Base-by-base conservation (phyloP, 2,888 invertebrate genomes). In the Metalampra italica region DNA sequence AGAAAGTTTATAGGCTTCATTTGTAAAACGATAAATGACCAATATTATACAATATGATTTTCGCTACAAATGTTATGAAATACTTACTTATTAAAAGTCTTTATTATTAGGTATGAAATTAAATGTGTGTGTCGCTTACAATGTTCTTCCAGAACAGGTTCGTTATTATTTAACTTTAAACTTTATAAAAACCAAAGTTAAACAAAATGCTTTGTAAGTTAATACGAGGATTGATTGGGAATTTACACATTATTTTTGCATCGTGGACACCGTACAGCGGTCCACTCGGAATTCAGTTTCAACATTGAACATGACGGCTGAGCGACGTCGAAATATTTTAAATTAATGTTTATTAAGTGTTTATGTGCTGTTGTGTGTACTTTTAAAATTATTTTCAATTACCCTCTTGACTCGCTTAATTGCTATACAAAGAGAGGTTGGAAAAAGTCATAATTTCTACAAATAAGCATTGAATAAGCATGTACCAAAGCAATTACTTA, bases 261-360 rank as follows among this genome's bases (percentile, higher is more conserved):
- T 9, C 15, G 44, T 76, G 62, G 77, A 62, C 63, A 71, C 71
- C 46, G 47, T 57, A 66, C 54, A 47, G 49, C 53, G 55, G 57
- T 61, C 68, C 68, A 74, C 75, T 77, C 67, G 65, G 70, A 71
- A 71, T 56, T 55, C 54, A 65, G 69, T 79, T 77, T 72, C 70
- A 64, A 73, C 78, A 76, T 74, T 63, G 56, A 58, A 72, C 72
- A 66, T 73, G 80, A 75, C 75, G 69, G 56, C 50, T 71, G 71
- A 73, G 66, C 62, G 74, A 71, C 70, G 73, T 69, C 64, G 64
- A 71, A 75, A 75, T 74, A 79, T 75, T 79, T 77, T 68, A 75
- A 81, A 77, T 76, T 68, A 74, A 66, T 66, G 64, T 70, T 68
- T 71, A 73, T 68, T 71, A 70, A 69, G 67, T 64, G 65, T 68